These are phyloP conservation scores for Psylliodes chrysocephalus DNA, from an alignment of 2,888 invertebrate species.

Conservation along the genomic window DNA sequence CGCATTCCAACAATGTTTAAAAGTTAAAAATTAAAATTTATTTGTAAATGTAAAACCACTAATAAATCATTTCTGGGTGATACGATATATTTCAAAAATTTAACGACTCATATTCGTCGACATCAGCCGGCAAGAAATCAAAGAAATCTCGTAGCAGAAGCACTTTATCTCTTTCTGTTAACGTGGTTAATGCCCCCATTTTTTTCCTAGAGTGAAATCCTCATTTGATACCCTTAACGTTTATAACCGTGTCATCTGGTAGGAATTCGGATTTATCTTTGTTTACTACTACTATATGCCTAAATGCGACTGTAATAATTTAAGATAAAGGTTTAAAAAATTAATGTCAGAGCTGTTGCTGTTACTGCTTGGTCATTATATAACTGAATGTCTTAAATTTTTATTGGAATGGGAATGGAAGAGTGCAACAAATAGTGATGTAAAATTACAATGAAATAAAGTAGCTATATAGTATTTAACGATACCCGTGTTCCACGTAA, in stretches of 20 bases:
- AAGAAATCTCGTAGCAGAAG: background rate
- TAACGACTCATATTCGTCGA: background rate
- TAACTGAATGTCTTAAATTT: background rate
- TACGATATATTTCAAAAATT: background rate
- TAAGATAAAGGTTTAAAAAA: background rate
- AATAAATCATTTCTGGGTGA: background rate
- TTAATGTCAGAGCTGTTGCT: background rate
- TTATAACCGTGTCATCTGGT: background rate
- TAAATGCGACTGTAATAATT: background rate
- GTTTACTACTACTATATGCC: background rate
- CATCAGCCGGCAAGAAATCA: background rate
- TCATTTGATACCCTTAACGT: background rate
- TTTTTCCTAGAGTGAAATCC: background rate
- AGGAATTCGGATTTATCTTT: slow-evolving; percentile 3
- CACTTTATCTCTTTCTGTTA: background rate
- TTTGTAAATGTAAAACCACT: too few relatives aligned
- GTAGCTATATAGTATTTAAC: too few relatives aligned
- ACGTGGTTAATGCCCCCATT: background rate
- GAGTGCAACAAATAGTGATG: too few relatives aligned
- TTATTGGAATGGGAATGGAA: background rate
- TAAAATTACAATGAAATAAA: too few relatives aligned
- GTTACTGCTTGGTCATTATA: background rate
- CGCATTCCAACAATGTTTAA: too few relatives aligned
- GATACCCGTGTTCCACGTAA: too few relatives aligned
- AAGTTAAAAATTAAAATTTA: too few relatives aligned